phyloP scores from a whole-genome alignment of 2,888 invertebrate genomes.

The Drosophila recens region DNA sequence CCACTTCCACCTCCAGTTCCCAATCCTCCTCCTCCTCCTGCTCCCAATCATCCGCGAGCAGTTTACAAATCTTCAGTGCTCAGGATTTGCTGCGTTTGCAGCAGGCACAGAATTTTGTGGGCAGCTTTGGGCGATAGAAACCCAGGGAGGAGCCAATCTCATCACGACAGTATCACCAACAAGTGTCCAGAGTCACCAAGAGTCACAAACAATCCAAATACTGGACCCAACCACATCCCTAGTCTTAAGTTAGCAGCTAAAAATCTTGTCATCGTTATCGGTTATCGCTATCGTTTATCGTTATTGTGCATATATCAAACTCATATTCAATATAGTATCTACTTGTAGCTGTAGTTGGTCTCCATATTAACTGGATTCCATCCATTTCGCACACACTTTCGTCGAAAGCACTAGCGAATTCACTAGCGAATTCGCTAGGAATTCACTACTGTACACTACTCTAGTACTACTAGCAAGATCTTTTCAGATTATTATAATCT shows the following conservation, averaged over 20 bases:
- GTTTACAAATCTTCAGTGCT: constrained; percentile 74
- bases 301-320: constrained; percentile 62
- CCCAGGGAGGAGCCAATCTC: constrained; percentile 56
- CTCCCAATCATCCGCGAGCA: constrained; percentile 1
- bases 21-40: not conserved
- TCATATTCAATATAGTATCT: constrained; percentile 55
- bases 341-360: not conserved
- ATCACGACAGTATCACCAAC: constrained; percentile 68
- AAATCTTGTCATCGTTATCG: constrained; percentile 63
- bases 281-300: constrained; percentile 8
- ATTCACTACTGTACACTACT: not conserved
- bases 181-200: constrained; percentile 19
- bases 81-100: constrained; percentile 78
- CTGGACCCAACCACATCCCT: constrained; percentile 43
- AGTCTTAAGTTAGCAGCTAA: constrained; percentile 69
- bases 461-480: constrained; percentile 28
- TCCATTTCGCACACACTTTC: constrained; percentile 21
- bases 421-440: not conserved
- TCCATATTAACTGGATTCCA: not conserved
- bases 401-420: constrained; percentile 27
- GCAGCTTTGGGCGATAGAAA: constrained; percentile 36
- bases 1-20: constrained; percentile 20
- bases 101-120: constrained; percentile 43
- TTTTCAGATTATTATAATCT: constrained; percentile 49
- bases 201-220: constrained; percentile 7